phyloP scores from a whole-genome alignment of 2,113 vertebrate species.

The rat (Rattus norvegicus) region DNA sequence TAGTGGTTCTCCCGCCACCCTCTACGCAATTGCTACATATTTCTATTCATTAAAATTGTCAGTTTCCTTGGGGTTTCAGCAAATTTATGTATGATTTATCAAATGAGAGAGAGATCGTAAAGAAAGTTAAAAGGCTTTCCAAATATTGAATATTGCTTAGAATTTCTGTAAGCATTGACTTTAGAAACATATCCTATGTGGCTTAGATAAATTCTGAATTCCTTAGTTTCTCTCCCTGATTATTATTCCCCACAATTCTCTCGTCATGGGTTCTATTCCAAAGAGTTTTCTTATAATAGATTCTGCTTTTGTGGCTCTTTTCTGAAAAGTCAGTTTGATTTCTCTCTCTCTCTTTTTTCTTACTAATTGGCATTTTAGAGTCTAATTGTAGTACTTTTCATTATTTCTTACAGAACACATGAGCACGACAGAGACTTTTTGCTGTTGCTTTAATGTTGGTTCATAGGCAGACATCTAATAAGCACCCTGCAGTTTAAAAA shows the following conservation, averaged over 20 bases:
- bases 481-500: slow-evolving; percentile 40
- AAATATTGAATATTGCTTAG: slow-evolving; percentile 28
- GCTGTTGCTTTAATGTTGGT: slow-evolving; percentile 13
- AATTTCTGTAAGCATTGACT: slow-evolving; percentile 20
- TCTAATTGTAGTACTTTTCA: slow-evolving; percentile 64
- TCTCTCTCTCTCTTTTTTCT: neutral
- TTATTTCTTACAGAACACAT: slow-evolving; percentile 41
- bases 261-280: slow-evolving; percentile 68
- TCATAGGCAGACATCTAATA: slow-evolving; percentile 49
- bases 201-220: neutral
- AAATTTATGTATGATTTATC: neutral
- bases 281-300: slow-evolving; percentile 78
- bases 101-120: neutral
- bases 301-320: slow-evolving; percentile 69
- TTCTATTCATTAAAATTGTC: neutral
- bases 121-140: neutral
- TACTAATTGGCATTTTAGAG: slow-evolving; percentile 23
- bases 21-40: no score
- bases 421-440: neutral
- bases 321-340: slow-evolving; percentile 58
- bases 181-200: slow-evolving; percentile 24
- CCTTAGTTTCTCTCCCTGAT: slow-evolving; percentile 63
- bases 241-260: slow-evolving; percentile 70
- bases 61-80: neutral
- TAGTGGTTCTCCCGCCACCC: no score